phyloP scores from a whole-genome alignment of 2,113 vertebrate species.

The Ammodytes dubius region DNA sequence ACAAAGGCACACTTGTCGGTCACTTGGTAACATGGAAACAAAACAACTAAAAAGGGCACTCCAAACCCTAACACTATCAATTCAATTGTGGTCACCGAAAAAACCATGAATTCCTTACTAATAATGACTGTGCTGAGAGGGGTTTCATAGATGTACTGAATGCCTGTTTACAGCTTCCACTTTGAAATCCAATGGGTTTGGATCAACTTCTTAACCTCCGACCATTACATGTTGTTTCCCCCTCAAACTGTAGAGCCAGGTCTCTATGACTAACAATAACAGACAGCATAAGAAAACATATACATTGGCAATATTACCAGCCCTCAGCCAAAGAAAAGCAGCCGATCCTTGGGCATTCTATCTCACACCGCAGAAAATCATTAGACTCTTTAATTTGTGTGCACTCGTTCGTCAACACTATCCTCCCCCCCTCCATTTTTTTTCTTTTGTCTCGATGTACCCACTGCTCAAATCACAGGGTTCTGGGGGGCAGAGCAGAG shows the following conservation, averaged over 20 bases:
- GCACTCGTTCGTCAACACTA: constrained; percentile 19
- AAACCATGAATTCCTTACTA: constrained; percentile 26
- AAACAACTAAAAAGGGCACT: not conserved
- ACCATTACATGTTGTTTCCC: not conserved
- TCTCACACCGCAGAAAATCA: not conserved
- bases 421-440: not conserved
- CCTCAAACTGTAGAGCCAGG: not conserved
- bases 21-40: not conserved
- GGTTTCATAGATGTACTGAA: not conserved
- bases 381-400: constrained; percentile 9
- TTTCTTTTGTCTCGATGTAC: constrained; percentile 44
- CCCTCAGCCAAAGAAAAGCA: not conserved
- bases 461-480: constrained; percentile 64
- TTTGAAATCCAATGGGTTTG: not conserved
- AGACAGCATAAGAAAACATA: not conserved
- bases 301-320: not conserved
- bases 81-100: not conserved
- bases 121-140: constrained; percentile 2
- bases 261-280: not conserved
- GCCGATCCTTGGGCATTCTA: not conserved
- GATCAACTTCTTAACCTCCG: not conserved
- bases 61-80: not conserved
- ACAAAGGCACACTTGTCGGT: not conserved
- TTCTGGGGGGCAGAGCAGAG: constrained; percentile 37
- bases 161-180: not conserved